phyloP scores from a whole-genome alignment of 2,797 vertebrate genomes.

The Eulemur mongoz region DNA sequence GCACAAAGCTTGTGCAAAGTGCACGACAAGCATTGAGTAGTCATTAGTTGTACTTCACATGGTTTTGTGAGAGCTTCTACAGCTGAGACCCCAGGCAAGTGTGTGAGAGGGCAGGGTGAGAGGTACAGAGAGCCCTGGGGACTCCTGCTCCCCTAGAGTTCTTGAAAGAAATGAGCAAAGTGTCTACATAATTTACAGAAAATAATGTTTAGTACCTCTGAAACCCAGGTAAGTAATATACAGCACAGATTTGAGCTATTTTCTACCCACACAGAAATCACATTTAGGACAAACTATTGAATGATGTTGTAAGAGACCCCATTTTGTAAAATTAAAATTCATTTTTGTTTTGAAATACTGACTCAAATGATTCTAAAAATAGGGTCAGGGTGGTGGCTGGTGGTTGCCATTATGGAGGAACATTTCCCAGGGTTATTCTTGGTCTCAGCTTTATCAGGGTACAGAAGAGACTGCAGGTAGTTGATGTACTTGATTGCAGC shows the following conservation, averaged over 20 bases:
- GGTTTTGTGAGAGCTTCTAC: background rate
- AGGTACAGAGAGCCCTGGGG: background rate
- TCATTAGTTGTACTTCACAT: background rate
- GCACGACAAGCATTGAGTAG: background rate
- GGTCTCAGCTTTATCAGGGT: conserved; percentile 1
- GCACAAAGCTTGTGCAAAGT: background rate
- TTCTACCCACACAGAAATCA: background rate
- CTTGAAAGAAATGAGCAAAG: background rate
- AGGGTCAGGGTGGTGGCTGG: conserved; percentile 46
- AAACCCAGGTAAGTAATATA: background rate
- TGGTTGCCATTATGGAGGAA: background rate
- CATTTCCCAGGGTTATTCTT: background rate
- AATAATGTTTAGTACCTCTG: background rate
- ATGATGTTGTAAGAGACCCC: background rate
- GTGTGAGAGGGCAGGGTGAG: background rate
- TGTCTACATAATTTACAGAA: background rate
- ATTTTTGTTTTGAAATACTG: background rate
- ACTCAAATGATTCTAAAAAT: conserved; percentile 70
- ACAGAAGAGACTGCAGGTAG: conserved; percentile 85
- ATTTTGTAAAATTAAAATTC: background rate
- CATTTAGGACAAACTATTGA: background rate
- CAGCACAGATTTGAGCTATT: background rate
- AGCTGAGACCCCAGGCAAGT: background rate
- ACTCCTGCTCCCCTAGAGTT: background rate
- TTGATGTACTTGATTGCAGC: conserved; percentile 89